Evolutionary conservation across 2,113 vertebrate species (phyloP).

Genomic region (Lepidothrix coronata): DNA sequence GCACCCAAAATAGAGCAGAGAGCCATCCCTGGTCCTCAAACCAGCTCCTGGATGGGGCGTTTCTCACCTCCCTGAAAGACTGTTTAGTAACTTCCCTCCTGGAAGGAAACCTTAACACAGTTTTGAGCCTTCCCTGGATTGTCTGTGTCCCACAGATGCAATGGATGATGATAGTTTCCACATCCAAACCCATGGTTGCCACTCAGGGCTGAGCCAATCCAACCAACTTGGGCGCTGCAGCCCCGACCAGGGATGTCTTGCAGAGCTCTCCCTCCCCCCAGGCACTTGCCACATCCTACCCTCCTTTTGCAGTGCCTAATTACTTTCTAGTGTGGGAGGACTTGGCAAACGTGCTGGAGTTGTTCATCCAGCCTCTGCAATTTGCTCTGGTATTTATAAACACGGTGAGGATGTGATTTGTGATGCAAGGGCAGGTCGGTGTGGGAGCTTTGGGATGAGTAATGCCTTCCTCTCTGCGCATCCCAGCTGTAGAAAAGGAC

Average conservation of each 20-base stretch:
- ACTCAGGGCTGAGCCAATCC: not conserved
- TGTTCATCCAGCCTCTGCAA: constrained; percentile 33
- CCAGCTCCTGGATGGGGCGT: not conserved
- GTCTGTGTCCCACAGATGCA: not conserved
- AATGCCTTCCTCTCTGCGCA: not conserved
- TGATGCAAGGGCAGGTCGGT: not conserved
- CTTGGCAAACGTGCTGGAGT: constrained; percentile 17
- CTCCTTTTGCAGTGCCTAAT: constrained; percentile 4
- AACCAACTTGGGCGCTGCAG: not conserved
- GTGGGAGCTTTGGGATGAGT: not conserved
- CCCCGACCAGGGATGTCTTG: fast-evolving
- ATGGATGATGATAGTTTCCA: not conserved
- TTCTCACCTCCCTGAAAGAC: not conserved
- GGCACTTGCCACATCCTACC: constrained; percentile 3
- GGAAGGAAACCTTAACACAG: not conserved
- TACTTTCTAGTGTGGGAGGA: constrained; percentile 41
- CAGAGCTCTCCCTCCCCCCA: not conserved
- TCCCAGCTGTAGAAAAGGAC: not conserved
- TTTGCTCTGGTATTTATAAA: constrained; percentile 39
- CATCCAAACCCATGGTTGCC: not conserved
- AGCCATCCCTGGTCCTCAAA: not conserved
- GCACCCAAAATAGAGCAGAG: not conserved
- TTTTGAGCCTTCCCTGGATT: not conserved
- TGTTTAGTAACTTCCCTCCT: not conserved
- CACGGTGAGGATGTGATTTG: not conserved